Base-by-base conservation (phyloP, 2,797 vertebrate genomes). In the Sebastes hubbsi region DNA sequence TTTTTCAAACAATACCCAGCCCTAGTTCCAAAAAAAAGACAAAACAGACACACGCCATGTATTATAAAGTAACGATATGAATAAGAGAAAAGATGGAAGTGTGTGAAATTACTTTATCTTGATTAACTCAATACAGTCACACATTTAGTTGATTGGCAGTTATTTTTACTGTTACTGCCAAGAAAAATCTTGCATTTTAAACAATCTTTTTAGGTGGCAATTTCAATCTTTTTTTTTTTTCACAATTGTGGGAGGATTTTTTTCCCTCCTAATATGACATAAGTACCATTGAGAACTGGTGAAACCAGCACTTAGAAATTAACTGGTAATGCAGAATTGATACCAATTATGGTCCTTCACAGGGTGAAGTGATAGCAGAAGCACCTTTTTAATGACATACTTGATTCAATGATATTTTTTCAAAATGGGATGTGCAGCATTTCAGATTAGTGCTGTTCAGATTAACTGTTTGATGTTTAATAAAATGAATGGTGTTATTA, bases 391-490 rank as follows among this genome's bases (percentile, higher is more conserved):
- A 88, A 89, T 73, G 76, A 81, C 58, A 1, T 3, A 67, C 79
- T 92, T 88, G 70, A 88, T 80, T 78, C 56, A 74, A 86, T 84
- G 46, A 75, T 65, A 22, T 72, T 65, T 79, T 79, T 80, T 77
- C 66, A 32, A 54, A 76, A 66, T 61, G 65, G n/a, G 25, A 46
- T 38, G 0, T 73, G 74, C 11, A 58, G 75, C 12, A 1, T 49
- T 67, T 66, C 22, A 54, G 9, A 77, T 42, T 8, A 58, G 71
- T 29, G 64, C 49, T 75, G 56, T 59, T 80, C 66, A 77, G 18
- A 61, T 56, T 14, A n/a, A 55, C 54, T 11, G 29, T 71, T 67
- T 77, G 18, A 59, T 72, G 0, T 49, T 24, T 49, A 65, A 32
- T 64, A 0, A 27, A 66, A 42, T 1, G 6, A 4, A 38, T 12